These are phyloP conservation scores for Anarrhichthys ocellatus DNA, from an alignment of 2,113 vertebrate genomes.

Conservation along the genomic window DNA sequence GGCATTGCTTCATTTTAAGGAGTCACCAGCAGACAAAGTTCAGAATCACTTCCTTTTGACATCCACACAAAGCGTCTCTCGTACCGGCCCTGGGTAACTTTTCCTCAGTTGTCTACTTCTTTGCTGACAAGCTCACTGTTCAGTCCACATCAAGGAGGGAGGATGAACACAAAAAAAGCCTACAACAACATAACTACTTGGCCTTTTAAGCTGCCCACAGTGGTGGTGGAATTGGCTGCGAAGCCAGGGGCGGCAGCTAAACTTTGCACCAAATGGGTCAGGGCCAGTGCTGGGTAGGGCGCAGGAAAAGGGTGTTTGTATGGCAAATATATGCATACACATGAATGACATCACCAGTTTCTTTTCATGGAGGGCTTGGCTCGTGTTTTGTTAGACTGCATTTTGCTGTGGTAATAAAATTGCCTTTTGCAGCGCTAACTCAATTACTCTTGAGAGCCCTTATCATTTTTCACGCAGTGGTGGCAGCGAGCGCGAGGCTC, in stretches of 20 bases:
- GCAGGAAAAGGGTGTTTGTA: conserved; percentile 24
- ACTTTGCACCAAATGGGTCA: neutral
- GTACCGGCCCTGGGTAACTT: neutral
- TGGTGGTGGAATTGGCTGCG: neutral
- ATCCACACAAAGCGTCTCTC: conserved; percentile 18
- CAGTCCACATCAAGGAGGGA: conserved; percentile 12
- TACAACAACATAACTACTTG: neutral
- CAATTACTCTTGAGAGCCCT: conserved; percentile 76
- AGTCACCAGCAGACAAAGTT: conserved; percentile 1
- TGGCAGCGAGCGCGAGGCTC: conserved; percentile 4
- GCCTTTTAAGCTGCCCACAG: neutral
- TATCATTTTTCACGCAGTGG: conserved; percentile 63
- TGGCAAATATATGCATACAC: conserved; percentile 24
- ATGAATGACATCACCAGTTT: conserved; percentile 40
- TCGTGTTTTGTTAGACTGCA: conserved; percentile 52
- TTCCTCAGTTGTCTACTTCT: conserved; percentile 17
- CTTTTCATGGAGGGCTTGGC: conserved; percentile 38
- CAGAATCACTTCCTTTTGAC: conserved; percentile 17
- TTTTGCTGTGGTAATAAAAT: conserved; percentile 73
- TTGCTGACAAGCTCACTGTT: conserved; percentile 33
- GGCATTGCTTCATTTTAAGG: neutral
- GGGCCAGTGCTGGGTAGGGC: neutral
- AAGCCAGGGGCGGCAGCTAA: neutral
- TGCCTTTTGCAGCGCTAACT: conserved; percentile 73
- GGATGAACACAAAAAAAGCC: neutral